Percentiles rank a stretch among this genome's conserved stretches.
These are phyloP conservation scores for Stenurella melanura DNA, from an alignment of 2,888 invertebrate genomes.

Conservation along the genomic window DNA sequence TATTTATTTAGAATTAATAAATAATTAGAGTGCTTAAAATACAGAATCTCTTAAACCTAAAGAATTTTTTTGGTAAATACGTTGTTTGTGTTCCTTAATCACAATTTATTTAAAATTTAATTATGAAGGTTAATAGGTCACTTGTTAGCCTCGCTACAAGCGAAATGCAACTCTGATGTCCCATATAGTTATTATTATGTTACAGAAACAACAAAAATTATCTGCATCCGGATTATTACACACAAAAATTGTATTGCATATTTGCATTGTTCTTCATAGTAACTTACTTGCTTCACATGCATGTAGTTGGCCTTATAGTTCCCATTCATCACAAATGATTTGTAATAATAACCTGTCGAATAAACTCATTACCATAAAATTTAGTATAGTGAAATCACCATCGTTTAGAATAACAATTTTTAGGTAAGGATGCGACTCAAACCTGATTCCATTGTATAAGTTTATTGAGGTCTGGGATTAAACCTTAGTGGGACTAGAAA, in stretches of 20 bases:
- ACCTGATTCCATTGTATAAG: not conserved
- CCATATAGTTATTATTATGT: not conserved
- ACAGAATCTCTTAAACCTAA: not conserved
- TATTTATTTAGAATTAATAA: not conserved
- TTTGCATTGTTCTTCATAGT: not conserved
- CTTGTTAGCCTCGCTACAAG: not conserved
- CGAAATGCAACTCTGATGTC: not conserved
- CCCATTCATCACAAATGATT: not conserved
- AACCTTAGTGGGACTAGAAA: not conserved
- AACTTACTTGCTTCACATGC: not conserved
- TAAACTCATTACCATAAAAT: not conserved
- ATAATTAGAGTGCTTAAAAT: not conserved
- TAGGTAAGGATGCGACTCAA: not conserved
- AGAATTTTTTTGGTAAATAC: not conserved
- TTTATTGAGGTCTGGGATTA: not conserved
- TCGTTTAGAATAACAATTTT: not conserved
- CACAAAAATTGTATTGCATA: not conserved
- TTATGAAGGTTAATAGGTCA: not conserved
- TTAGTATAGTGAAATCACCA: not conserved
- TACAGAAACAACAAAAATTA: not conserved
- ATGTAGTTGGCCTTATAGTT: not conserved
- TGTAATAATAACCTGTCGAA: not conserved
- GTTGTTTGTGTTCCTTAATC: not conserved
- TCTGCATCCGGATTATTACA: not conserved
- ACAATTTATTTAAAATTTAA: not conserved